Percentiles rank a stretch among this genome's conserved stretches.
Conservation (phyloP, 1,140 invertebrate genomes). For the Spodoptera frugiperda region DNA sequence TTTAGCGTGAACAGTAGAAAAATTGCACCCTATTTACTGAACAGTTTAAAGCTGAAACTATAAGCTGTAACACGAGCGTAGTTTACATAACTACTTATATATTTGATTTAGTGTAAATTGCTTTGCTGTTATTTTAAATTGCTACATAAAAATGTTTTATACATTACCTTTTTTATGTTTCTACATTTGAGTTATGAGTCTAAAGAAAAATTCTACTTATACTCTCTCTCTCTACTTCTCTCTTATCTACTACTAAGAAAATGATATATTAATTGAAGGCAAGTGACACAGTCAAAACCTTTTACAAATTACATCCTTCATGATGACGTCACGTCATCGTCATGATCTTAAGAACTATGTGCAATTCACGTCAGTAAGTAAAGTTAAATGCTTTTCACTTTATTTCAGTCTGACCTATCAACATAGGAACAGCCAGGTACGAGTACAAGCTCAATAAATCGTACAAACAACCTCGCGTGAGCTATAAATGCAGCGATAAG, state of each 20-base stretch:
- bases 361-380: not conserved
- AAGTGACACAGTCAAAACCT: too few species aligned
- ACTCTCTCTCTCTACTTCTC: too few species aligned
- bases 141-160: too few species aligned
- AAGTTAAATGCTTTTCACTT: not conserved
- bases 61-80: not conserved
- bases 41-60: constrained; percentile 1
- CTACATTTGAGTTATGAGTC: too few species aligned
- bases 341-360: not conserved
- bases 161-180: too few species aligned
- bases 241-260: too few species aligned
- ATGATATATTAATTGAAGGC: too few species aligned
- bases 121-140: not conserved
- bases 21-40: not conserved
- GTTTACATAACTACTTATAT: not conserved
- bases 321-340: not conserved
- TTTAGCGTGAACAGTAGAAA: constrained; percentile 20
- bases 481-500: constrained; percentile 11
- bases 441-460: constrained; percentile 9
- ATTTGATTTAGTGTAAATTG: not conserved
- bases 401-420: constrained; percentile 2
- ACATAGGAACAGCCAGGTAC: not conserved
- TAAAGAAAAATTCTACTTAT: too few species aligned
- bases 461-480: constrained; percentile 22
- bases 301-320: too few species aligned